Conservation (phyloP, 2,113 vertebrate genomes). For the Cyphotilapia sp. region DNA sequence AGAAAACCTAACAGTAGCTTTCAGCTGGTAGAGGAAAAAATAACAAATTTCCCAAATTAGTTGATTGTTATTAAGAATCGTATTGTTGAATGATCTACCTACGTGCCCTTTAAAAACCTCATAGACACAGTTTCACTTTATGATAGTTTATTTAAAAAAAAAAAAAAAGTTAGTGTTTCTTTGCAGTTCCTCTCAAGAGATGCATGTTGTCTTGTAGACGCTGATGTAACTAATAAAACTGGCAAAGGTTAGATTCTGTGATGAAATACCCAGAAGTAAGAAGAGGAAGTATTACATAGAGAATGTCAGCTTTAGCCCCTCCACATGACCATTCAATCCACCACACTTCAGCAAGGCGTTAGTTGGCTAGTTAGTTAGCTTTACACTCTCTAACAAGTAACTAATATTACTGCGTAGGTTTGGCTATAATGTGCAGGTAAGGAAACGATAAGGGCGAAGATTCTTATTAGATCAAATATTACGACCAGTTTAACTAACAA, state of each 20-base stretch:
- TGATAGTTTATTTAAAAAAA: no score
- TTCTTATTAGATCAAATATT: not conserved
- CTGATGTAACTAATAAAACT: not conserved
- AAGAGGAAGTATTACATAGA: slow-evolving; percentile 25
- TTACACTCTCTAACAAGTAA: not conserved
- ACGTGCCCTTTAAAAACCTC: not conserved
- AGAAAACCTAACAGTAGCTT: not conserved
- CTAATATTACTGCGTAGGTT: not conserved
- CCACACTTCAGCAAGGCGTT: not conserved
- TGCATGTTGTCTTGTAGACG: not conserved
- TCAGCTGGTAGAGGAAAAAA: accelerated
- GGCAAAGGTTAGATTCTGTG: not conserved
- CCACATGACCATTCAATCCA: slow-evolving; percentile 2
- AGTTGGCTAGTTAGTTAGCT: not conserved
- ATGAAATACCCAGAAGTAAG: slow-evolving; percentile 24
- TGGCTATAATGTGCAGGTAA: not conserved
- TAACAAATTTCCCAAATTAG: not conserved
- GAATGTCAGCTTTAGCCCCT: not conserved
- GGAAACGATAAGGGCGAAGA: accelerated
- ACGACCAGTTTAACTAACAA: not conserved
- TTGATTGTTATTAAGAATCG: accelerated
- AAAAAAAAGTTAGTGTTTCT: not conserved
- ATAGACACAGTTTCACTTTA: not conserved
- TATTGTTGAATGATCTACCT: not conserved
- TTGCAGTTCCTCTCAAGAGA: not conserved